Percentiles rank a stretch among this genome's conserved stretches.
Evolutionary conservation across 1,140 invertebrate species (phyloP).

Genomic region (Platyscapa corneri): DNA sequence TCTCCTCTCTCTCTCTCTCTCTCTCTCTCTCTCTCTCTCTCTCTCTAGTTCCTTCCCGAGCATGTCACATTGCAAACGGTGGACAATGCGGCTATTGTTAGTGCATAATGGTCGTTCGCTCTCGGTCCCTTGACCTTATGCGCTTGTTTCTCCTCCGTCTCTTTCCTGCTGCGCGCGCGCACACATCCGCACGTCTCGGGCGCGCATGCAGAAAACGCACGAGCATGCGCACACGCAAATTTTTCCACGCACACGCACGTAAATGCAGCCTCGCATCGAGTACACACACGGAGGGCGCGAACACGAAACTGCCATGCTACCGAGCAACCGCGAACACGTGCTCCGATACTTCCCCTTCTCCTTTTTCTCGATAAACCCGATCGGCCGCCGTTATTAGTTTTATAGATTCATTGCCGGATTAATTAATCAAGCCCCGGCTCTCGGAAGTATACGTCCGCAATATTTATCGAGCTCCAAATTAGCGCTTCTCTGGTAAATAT

Average conservation of each 20-base stretch:
- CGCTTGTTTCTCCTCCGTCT: slow-evolving; percentile 47
- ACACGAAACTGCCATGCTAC: neutral
- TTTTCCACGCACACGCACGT: neutral
- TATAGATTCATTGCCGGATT: neutral
- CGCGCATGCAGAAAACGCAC: neutral
- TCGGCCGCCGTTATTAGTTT: neutral
- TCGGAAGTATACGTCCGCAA: neutral
- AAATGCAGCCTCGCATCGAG: neutral
- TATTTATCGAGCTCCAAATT: neutral
- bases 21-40: neutral
- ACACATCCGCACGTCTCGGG: neutral
- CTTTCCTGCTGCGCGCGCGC: neutral
- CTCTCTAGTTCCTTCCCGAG: slow-evolving; percentile 38
- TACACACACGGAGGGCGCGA: no score
- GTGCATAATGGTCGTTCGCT: slow-evolving; percentile 64
- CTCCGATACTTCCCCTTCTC: neutral
- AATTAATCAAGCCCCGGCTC: neutral
- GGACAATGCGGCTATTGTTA: slow-evolving; percentile 71
- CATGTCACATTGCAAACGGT: slow-evolving; percentile 67
- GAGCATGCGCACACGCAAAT: no score
- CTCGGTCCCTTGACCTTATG: slow-evolving; percentile 63
- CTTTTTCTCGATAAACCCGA: neutral
- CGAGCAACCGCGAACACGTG: neutral
- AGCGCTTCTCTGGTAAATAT: neutral
- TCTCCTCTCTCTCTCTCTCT: neutral